Conservation (phyloP, 2,888 invertebrate species). For the Odiellus spinosus region DNA sequence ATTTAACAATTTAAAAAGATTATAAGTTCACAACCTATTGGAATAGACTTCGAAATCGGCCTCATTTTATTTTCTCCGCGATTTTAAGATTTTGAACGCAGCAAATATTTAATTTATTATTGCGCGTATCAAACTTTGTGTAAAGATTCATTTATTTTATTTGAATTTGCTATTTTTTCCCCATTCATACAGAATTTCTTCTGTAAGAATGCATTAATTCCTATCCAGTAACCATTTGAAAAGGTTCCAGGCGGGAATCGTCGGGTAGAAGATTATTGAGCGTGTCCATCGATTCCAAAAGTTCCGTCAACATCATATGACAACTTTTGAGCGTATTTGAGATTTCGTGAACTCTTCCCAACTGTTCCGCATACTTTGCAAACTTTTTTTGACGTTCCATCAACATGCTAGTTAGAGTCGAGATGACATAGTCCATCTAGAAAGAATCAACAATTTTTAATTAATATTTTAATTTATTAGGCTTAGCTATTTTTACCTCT, state of each 20-base stretch:
- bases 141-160: no score
- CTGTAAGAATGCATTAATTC: constrained; percentile 2
- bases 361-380: constrained; percentile 67
- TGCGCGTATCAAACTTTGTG: no score
- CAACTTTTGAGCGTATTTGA: constrained; percentile 66
- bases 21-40: no score
- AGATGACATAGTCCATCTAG: constrained; percentile 55
- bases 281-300: constrained; percentile 65
- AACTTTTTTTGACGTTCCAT: constrained; percentile 68
- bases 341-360: constrained; percentile 64
- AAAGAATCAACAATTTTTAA: constrained; percentile 12
- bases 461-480: neutral
- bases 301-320: constrained; percentile 63
- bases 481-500: constrained; percentile 40
- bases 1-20: no score
- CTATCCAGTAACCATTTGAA: constrained; percentile 66
- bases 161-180: no score
- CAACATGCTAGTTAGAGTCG: constrained; percentile 47
- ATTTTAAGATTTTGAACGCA: no score
- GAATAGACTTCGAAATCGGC: no score
- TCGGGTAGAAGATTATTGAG: constrained; percentile 66
- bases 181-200: no score
- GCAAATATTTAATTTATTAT: no score
- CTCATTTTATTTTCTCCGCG: no score
- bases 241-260: constrained; percentile 68